Evolutionary conservation across 2,113 vertebrate species (phyloP).

Genomic region (Osmerus eperlanus): DNA sequence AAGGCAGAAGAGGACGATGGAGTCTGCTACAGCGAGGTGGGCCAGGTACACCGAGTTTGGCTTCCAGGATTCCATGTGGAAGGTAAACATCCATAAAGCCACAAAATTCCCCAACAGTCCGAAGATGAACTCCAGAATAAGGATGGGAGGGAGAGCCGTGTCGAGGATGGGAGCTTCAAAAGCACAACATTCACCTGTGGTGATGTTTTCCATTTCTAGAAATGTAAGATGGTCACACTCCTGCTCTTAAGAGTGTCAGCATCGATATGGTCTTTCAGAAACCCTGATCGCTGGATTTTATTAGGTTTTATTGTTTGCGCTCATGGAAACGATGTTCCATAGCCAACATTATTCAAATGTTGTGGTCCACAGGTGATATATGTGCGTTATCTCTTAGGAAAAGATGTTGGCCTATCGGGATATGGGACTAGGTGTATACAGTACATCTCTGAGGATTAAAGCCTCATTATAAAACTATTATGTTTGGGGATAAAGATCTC

Average conservation of each 20-base stretch:
- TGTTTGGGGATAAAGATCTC: conserved; percentile 38
- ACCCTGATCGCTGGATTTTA: background rate
- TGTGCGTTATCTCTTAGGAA: conserved; percentile 51
- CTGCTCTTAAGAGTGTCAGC: conserved; percentile 24
- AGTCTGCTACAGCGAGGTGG: conserved; percentile 73
- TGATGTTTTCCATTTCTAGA: conserved; percentile 42
- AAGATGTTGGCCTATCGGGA: conserved; percentile 47
- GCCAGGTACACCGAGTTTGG: conserved; percentile 73
- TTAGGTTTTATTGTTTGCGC: conserved; percentile 20
- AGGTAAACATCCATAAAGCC: conserved; percentile 73
- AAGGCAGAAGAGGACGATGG: conserved; percentile 71
- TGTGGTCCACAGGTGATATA: background rate
- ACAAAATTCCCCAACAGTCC: conserved; percentile 70
- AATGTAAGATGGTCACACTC: no score
- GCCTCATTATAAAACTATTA: conserved; percentile 61
- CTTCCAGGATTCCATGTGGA: conserved; percentile 71
- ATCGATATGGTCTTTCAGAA: conserved; percentile 17
- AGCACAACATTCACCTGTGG: conserved; percentile 55
- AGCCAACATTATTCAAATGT: conserved; percentile 33
- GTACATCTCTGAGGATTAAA: conserved; percentile 30
- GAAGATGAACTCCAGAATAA: conserved; percentile 70
- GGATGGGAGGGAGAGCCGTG: conserved; percentile 64
- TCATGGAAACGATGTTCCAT: conserved; percentile 38
- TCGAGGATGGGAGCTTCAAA: conserved; percentile 67
- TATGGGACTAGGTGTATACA: conserved; percentile 44